A percentile compares a stretch with the other conserved stretches of the same genome.
Conservation (phyloP, 1,140 invertebrate genomes). For the Phortica variegata region DNA sequence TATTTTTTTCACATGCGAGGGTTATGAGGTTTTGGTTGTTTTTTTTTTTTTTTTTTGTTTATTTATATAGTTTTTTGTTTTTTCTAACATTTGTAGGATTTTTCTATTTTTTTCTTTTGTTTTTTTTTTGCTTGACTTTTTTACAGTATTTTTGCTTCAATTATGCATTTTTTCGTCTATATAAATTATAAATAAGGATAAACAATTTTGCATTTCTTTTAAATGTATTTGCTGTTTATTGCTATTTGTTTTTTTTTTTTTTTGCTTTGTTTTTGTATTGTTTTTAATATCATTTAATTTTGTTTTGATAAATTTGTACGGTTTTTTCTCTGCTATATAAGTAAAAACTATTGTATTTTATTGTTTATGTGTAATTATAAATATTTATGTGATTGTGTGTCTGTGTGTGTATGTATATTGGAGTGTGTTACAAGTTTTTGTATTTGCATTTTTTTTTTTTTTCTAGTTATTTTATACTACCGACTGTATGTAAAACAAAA, state of each 20-base stretch:
- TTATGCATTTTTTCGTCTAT: slow-evolving; percentile 3
- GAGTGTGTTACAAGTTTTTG: slow-evolving; percentile 17
- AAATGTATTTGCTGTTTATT: slow-evolving; percentile 2
- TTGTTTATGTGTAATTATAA: slow-evolving; percentile 16
- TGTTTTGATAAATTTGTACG: slow-evolving; percentile 50
- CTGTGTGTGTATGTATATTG: slow-evolving; percentile 18
- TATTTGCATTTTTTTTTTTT: slow-evolving; percentile 27
- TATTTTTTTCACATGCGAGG: slow-evolving; percentile 31
- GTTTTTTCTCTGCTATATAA: slow-evolving; percentile 33
- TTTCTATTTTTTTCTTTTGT: slow-evolving; percentile 8
- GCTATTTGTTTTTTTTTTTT: slow-evolving; percentile 17
- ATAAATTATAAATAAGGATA: neutral
- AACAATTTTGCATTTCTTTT: too few relatives aligned
- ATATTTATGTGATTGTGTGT: slow-evolving; percentile 12
- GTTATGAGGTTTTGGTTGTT: slow-evolving; percentile 3
- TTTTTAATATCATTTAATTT: slow-evolving; percentile 19
- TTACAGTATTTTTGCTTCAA: neutral
- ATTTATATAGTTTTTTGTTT: slow-evolving; percentile 1
- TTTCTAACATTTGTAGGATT: slow-evolving; percentile 15
- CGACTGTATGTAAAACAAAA: neutral
- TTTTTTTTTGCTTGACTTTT: slow-evolving; percentile 2
- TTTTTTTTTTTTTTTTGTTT: slow-evolving; percentile 12
- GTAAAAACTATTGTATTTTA: slow-evolving; percentile 35
- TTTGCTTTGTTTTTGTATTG: slow-evolving; percentile 15
- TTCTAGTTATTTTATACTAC: slow-evolving; percentile 18